phyloP scores from a whole-genome alignment of 2,888 invertebrate genomes.

The Drosophila borealis region DNA sequence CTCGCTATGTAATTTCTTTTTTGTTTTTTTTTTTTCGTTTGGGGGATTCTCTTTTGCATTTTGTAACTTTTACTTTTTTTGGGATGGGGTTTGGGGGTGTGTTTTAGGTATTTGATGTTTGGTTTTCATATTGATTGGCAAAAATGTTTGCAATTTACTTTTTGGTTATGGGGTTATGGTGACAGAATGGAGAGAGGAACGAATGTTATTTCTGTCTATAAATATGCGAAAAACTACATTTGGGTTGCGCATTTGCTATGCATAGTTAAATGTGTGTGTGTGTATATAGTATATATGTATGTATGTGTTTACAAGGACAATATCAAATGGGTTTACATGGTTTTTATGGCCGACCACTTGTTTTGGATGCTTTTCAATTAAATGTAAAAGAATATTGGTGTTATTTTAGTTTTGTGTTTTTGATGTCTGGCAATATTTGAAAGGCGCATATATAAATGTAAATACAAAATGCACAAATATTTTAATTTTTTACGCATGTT shows the following conservation, averaged over 20 bases:
- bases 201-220: conserved; percentile 46
- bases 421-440: conserved; percentile 7
- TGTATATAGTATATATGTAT: conserved; percentile 20
- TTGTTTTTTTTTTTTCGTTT: conserved; percentile 1
- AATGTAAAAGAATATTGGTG: conserved; percentile 33
- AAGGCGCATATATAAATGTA: conserved; percentile 16
- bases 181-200: conserved; percentile 16
- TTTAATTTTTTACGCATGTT: conserved; percentile 36
- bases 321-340: conserved; percentile 19
- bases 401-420: conserved; percentile 34
- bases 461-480: conserved; percentile 57
- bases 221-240: conserved; percentile 40
- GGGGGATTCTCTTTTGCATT: not conserved
- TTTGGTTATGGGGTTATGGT: conserved; percentile 34
- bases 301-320: conserved; percentile 18
- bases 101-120: conserved; percentile 33
- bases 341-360: conserved; percentile 60
- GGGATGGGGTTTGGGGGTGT: not conserved
- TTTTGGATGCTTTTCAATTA: conserved; percentile 35
- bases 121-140: conserved; percentile 36
- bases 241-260: conserved; percentile 48
- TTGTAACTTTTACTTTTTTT: conserved; percentile 13
- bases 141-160: conserved; percentile 28
- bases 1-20: conserved; percentile 43
- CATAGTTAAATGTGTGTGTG: conserved; percentile 37